phyloP scores from a whole-genome alignment of 2,113 vertebrate genomes.

The Loxodonta africana region DNA sequence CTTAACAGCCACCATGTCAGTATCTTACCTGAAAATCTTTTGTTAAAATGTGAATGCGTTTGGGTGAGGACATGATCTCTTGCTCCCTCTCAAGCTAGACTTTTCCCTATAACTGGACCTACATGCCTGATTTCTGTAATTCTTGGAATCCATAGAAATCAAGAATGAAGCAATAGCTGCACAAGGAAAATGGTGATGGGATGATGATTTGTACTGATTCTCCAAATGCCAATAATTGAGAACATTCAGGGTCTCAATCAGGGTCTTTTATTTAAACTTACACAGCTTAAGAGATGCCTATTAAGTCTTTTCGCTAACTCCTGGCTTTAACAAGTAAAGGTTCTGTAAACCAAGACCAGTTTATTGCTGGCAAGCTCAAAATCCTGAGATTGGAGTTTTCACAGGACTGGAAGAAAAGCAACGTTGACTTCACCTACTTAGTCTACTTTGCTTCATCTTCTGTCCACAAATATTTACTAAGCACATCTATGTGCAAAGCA shows the following conservation, averaged over 20 bases:
- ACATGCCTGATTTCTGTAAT: not conserved
- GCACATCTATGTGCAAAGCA: not conserved
- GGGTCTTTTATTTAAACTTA: conserved; percentile 52
- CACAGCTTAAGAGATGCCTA: conserved; percentile 17
- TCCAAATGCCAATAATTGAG: conserved; percentile 27
- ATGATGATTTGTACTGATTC: conserved; percentile 41
- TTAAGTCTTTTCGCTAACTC: conserved; percentile 57
- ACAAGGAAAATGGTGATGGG: conserved; percentile 33
- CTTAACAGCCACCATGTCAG: not conserved
- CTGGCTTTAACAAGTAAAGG: conserved; percentile 52
- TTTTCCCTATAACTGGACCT: not conserved
- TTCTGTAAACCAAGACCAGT: conserved; percentile 43
- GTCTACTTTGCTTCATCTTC: not conserved
- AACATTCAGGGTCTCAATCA: not conserved
- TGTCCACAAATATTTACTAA: conserved; percentile 34
- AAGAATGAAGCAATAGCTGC: conserved; percentile 1
- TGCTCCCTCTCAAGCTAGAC: not conserved
- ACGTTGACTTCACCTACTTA: not conserved
- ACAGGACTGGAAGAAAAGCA: not conserved
- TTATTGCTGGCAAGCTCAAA: not conserved
- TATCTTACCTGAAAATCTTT: not conserved
- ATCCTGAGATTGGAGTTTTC: conserved; percentile 1
- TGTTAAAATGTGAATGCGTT: not conserved
- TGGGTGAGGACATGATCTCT: not conserved
- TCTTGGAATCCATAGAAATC: conserved; percentile 19